A percentile compares a stretch with the other conserved stretches of the same genome.
phyloP scores from a whole-genome alignment of 2,888 invertebrate species.

The Psylliodes chrysocephalus region DNA sequence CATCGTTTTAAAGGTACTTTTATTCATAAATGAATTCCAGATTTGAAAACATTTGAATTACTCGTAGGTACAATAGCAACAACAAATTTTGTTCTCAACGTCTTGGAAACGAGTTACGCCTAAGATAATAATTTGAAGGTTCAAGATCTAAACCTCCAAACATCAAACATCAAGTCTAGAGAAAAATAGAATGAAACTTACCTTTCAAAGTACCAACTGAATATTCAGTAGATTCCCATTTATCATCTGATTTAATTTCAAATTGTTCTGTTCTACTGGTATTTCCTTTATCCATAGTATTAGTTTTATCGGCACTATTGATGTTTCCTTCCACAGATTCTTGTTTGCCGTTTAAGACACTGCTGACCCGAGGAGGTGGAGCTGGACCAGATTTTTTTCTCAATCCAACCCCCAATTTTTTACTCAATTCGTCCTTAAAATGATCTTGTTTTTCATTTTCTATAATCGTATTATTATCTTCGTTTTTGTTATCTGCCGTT shows the following conservation, averaged over 20 bases:
- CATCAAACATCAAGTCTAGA: too few relatives aligned
- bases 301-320: background rate
- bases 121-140: too few relatives aligned
- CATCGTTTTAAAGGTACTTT: too few relatives aligned
- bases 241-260: background rate
- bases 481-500: background rate
- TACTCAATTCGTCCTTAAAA: background rate
- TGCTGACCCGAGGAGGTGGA: background rate
- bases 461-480: background rate
- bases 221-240: background rate
- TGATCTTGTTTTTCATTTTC: background rate
- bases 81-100: too few relatives aligned
- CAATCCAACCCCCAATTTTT: background rate
- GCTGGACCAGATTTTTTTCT: background rate
- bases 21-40: too few relatives aligned
- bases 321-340: background rate
- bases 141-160: too few relatives aligned
- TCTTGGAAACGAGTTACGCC: too few relatives aligned
- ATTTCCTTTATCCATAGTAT: conserved; percentile 2
- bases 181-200: background rate
- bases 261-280: background rate
- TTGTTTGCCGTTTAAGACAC: background rate
- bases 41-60: too few relatives aligned
- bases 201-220: conserved; percentile 25
- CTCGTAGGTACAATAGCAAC: too few relatives aligned